A percentile compares a stretch with the other conserved stretches of the same genome.
These are phyloP conservation scores for Norana najaformis DNA, from an alignment of 2,888 invertebrate genomes.

Conservation along the genomic window DNA sequence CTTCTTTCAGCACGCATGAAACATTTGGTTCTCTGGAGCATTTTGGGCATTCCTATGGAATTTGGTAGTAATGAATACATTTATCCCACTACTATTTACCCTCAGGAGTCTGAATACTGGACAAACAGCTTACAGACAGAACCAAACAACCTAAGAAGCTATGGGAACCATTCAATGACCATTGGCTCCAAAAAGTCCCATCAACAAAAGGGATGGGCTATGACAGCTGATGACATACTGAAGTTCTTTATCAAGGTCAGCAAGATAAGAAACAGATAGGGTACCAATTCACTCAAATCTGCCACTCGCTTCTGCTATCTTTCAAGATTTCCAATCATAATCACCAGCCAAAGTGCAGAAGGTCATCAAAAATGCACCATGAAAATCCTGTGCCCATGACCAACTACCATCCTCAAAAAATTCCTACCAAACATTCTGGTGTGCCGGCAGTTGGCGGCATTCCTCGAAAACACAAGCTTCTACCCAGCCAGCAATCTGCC, in stretches of 20 bases:
- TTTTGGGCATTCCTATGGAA: not conserved
- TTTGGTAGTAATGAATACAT: not conserved
- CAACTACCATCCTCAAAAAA: no score
- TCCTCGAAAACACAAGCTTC: not conserved
- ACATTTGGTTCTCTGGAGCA: not conserved
- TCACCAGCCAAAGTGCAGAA: not conserved
- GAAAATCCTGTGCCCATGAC: not conserved
- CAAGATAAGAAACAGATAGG: not conserved
- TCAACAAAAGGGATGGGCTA: not conserved
- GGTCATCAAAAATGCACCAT: not conserved
- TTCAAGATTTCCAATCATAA: not conserved
- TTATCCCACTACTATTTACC: no score
- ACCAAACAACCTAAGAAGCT: no score
- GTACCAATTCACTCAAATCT: not conserved
- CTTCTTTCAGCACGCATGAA: no score
- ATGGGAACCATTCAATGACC: no score
- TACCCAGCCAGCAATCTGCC: not conserved
- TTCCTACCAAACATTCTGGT: no score
- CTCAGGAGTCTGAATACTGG: no score
- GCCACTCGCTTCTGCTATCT: not conserved
- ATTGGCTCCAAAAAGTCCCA: no score
- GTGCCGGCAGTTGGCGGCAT: no score
- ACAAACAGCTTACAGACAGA: no score
- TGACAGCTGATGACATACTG: not conserved
- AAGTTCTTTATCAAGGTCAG: not conserved